Percentiles rank a stretch among this genome's conserved stretches.
Evolutionary conservation across 2,888 invertebrate species (phyloP).

Genomic region (Sisyra terminalis): DNA sequence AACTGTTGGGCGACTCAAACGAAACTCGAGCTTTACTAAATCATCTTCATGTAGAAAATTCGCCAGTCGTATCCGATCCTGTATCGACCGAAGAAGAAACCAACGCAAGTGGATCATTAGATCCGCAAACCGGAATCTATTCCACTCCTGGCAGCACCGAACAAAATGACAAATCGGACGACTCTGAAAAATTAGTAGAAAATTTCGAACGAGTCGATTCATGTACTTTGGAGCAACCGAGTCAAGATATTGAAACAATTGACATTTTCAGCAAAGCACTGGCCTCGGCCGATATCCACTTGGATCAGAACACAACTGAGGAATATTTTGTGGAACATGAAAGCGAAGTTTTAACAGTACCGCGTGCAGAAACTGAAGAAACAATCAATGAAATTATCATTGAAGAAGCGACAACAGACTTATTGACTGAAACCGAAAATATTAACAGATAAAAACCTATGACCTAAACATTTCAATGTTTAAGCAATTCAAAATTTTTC

Average conservation of each 20-base stretch:
- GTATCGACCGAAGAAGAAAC: neutral
- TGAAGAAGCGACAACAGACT: too few relatives aligned
- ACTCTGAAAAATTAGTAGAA: neutral
- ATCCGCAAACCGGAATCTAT: conserved; percentile 18
- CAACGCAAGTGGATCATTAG: conserved; percentile 14
- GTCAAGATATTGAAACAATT: conserved; percentile 25
- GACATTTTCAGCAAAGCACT: conserved; percentile 38
- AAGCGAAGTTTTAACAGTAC: neutral
- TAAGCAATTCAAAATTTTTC: too few relatives aligned
- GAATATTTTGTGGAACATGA: conserved; percentile 31
- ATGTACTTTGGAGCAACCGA: too few relatives aligned
- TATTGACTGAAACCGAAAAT: too few relatives aligned
- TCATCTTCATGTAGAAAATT: conserved; percentile 31
- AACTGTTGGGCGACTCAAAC: conserved; percentile 20
- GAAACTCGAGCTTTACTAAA: conserved; percentile 28
- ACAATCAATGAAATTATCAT: neutral
- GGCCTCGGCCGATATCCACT: conserved; percentile 32
- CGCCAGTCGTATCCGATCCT: neutral
- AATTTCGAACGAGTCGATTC: conserved; percentile 23
- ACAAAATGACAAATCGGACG: conserved; percentile 17
- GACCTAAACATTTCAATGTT: too few relatives aligned
- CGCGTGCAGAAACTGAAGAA: neutral
- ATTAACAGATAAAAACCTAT: too few relatives aligned
- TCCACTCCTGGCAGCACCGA: conserved; percentile 6
- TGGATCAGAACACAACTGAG: conserved; percentile 27